Conservation (phyloP, 2,797 vertebrate genomes). For the Coranthus polyacanthus region DNA sequence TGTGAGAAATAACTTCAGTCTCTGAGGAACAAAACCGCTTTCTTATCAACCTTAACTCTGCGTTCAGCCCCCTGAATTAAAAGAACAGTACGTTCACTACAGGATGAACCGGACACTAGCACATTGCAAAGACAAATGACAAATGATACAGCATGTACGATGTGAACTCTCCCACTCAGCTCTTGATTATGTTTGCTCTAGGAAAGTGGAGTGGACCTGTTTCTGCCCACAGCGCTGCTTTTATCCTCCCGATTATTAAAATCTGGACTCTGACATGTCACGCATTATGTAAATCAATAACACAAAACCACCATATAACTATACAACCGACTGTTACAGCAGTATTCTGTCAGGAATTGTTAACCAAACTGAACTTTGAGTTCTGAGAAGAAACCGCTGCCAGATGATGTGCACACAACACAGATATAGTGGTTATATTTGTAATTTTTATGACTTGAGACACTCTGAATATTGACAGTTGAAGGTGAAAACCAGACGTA, state of each 20-base stretch:
- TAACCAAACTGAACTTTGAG: constrained; percentile 41
- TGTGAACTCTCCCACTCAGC: constrained; percentile 37
- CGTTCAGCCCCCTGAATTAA: constrained; percentile 28
- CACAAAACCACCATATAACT: constrained; percentile 16
- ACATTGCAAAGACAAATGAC: constrained; percentile 31
- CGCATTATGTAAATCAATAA: constrained; percentile 10
- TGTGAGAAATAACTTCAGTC: constrained; percentile 52
- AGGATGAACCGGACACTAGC: constrained; percentile 29
- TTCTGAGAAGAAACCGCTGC: neutral
- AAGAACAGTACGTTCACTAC: constrained; percentile 28
- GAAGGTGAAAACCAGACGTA: too few relatives aligned
- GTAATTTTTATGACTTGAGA: too few relatives aligned
- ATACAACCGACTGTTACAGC: constrained; percentile 2
- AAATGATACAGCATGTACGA: constrained; percentile 3
- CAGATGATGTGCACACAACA: neutral
- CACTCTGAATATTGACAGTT: too few relatives aligned
- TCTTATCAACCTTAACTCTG: constrained; percentile 40
- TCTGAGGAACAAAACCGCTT: constrained; percentile 38
- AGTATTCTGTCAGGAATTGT: constrained; percentile 12
- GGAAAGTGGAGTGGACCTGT: constrained; percentile 3
- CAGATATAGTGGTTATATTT: neutral
- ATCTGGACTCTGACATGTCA: constrained; percentile 48
- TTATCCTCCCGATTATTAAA: constrained; percentile 26
- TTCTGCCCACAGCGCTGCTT: constrained; percentile 33
- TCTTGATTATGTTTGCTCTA: constrained; percentile 27